A percentile compares a stretch with the other conserved stretches of the same genome.
Evolutionary conservation across 2,888 invertebrate species (phyloP).

Genomic region (Aspidiotus rigidus): DNA sequence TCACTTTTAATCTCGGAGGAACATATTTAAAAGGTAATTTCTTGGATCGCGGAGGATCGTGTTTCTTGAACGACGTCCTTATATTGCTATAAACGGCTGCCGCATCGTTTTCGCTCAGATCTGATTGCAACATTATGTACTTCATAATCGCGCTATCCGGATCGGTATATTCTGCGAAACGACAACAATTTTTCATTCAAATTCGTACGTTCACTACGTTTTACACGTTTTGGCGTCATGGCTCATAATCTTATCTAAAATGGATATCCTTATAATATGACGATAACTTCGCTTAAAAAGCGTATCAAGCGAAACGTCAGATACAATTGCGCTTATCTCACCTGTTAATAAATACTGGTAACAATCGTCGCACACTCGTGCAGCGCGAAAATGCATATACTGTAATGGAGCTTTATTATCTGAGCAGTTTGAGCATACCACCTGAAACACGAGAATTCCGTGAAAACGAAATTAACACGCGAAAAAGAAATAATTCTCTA

Average conservation of each 20-base stretch:
- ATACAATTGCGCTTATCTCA: too few relatives aligned
- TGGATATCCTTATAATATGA: too few relatives aligned
- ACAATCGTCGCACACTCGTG: conserved; percentile 50
- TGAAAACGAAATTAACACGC: too few relatives aligned
- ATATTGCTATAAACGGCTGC: conserved; percentile 37
- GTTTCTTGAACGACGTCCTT: conserved; percentile 38
- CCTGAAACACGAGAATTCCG: conserved; percentile 43
- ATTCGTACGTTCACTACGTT: background rate
- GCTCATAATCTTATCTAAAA: too few relatives aligned
- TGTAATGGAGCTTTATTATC: conserved; percentile 48
- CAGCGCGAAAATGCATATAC: conserved; percentile 46
- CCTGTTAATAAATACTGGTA: conserved; percentile 44
- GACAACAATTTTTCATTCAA: background rate
- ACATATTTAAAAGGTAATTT: conserved; percentile 40
- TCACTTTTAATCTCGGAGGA: conserved; percentile 42
- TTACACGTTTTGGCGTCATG: background rate
- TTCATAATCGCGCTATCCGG: conserved; percentile 9
- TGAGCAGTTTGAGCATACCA: conserved; percentile 55
- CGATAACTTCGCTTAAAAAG: background rate
- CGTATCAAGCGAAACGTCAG: background rate
- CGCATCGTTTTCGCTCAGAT: conserved; percentile 37
- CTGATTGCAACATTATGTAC: conserved; percentile 10
- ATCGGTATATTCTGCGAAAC: conserved; percentile 22
- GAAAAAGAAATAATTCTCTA: background rate
- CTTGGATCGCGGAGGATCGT: conserved; percentile 37